Evolutionary conservation across 2,888 invertebrate species (phyloP), one percentile per base, ranked within the genome.

Genomic region (Drosophila atroscutellata): DNA sequence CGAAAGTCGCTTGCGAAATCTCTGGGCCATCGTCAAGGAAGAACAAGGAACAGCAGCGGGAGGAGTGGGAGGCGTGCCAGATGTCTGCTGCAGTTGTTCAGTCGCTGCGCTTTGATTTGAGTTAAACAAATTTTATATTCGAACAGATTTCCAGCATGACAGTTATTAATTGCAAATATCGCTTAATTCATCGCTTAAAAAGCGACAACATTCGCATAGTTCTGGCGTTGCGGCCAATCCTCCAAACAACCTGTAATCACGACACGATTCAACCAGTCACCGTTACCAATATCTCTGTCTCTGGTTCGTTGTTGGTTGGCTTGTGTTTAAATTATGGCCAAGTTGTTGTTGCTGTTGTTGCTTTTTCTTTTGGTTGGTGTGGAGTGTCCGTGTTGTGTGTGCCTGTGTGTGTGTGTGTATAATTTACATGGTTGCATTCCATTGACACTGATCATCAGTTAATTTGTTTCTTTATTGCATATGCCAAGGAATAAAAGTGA

Each of bases 131-230:
- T 88, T 87, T 88, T 89, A 86, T 89, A 89, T 87, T 87, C 77
- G 85, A 68, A 79, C 86, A 87, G 89, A 89, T 89, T 86, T 90
- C 85, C 85, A 89, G 84, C 89, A 83, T 91, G 91, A 91, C 91
- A 91, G 91, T 91, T 91, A 91, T 91, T 91, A 91, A 91, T 91
- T 91, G 91, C 91, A 91, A 91, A 91, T 91, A 91, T 91, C 91
- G 90, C 90, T 91, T 90, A 90, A 91, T 90, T 91, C 91, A 91
- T 91, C 91, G 91, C 89, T 85, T 89, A 80, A 88, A 90, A 90
- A 86, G 77, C 90, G 89, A 90, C 90, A 90, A 89, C 89, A 89
- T 77, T 89, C 81, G 80, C 84, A 84, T 81, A 87, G 86, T 87
- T 86, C 65, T 80, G 72, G 63, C 75, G 74, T 30, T 26, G 39